Evolutionary conservation across 1,140 invertebrate genomes (phyloP).

Genomic region (Eufriesea mexicana): DNA sequence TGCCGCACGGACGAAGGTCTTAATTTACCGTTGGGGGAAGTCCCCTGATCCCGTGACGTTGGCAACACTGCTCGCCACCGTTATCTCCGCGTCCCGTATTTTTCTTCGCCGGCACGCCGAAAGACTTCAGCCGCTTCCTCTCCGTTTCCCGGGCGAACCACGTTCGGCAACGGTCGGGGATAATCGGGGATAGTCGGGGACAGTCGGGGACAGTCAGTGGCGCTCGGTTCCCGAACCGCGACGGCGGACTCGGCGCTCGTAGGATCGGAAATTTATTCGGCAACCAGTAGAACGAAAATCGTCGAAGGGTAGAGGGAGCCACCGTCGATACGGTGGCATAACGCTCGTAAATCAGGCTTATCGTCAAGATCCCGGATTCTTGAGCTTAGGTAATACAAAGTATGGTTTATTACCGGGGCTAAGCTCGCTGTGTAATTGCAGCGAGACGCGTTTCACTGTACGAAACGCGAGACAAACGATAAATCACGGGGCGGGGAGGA

Average conservation of each 20-base stretch:
- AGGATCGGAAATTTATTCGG: background rate
- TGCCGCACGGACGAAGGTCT: background rate
- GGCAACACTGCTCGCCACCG: background rate
- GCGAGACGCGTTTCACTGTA: background rate
- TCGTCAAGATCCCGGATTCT: constrained; percentile 41
- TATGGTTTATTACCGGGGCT: constrained; percentile 41
- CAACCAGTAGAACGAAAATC: background rate
- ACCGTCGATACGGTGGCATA: constrained; percentile 8
- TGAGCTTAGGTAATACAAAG: constrained; percentile 44
- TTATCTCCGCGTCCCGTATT: constrained; percentile 22
- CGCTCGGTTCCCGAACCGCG: too few species aligned
- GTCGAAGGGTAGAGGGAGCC: background rate
- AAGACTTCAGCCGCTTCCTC: background rate
- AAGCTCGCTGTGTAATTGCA: constrained; percentile 35
- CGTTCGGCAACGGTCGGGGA: background rate
- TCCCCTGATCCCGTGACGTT: constrained; percentile 11
- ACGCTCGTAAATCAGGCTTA: constrained; percentile 50
- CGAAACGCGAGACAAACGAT: background rate
- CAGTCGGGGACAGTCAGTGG: too few species aligned
- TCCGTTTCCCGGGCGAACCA: background rate
- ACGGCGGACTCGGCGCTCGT: too few species aligned
- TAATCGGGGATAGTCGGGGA: too few species aligned
- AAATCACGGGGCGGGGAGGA: background rate
- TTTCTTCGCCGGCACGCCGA: background rate
- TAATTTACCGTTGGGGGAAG: constrained; percentile 24